Percentiles rank a stretch among this genome's conserved stretches.
Conservation (phyloP, 2,888 invertebrate species). For the Mesorhabditis sp. region DNA sequence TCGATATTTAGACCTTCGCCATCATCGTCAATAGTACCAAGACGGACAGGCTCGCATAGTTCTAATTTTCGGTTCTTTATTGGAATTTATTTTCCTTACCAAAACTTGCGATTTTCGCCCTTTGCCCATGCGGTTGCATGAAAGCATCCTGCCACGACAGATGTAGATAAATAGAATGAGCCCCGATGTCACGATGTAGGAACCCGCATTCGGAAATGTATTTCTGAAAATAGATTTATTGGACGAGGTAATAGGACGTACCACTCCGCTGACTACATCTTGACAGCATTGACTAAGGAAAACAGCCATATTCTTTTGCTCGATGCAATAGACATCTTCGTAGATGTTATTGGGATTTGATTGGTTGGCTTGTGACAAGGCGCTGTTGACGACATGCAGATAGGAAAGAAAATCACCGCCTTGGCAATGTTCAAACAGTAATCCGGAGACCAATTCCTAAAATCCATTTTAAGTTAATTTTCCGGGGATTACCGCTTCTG, state of each 20-base stretch:
- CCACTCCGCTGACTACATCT: not conserved
- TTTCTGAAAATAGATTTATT: not conserved
- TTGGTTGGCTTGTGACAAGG: not conserved
- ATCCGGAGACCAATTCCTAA: not conserved
- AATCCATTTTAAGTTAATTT: not conserved
- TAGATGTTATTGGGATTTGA: constrained; percentile 3
- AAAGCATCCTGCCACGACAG: not conserved
- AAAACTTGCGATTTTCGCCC: constrained; percentile 3
- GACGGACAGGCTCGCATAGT: not conserved
- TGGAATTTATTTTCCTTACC: not conserved
- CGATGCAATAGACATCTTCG: constrained; percentile 6
- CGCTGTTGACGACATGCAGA: not conserved
- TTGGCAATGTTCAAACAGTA: not conserved
- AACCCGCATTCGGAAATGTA: not conserved
- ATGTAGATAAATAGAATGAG: not conserved
- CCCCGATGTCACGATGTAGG: constrained; percentile 5
- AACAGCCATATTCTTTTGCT: not conserved
- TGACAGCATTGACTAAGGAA: constrained; percentile 1
- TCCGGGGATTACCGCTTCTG: not conserved
- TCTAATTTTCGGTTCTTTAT: not conserved
- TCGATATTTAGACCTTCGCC: not conserved
- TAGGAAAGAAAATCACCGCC: not conserved
- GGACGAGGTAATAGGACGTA: not conserved
- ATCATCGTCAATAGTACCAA: constrained; percentile 2
- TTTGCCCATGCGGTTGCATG: not conserved